Percentiles rank a stretch among this genome's conserved stretches.
phyloP scores from a whole-genome alignment of 2,797 vertebrate species.

The Spondyliosoma cantharus region DNA sequence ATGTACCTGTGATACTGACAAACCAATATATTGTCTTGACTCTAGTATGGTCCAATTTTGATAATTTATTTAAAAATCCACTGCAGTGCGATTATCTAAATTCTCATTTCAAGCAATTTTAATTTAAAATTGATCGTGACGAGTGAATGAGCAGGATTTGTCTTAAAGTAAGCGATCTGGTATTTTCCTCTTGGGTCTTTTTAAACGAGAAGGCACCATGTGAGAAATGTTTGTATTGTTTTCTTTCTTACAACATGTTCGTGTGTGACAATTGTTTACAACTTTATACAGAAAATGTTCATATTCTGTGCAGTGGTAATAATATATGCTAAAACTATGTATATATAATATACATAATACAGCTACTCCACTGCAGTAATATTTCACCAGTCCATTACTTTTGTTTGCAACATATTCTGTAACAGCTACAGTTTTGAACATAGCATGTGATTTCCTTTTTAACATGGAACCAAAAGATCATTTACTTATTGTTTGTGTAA shows the following conservation, averaged over 20 bases:
- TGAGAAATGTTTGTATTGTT: neutral
- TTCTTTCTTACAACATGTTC: neutral
- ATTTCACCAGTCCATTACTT: neutral
- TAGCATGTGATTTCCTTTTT: neutral
- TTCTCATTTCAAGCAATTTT: too few species aligned
- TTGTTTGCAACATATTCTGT: neutral
- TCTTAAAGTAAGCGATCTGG: neutral
- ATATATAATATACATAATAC: neutral
- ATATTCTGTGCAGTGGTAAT: neutral
- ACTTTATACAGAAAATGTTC: neutral
- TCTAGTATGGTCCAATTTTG: too few species aligned
- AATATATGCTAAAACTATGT: neutral
- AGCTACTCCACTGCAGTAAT: neutral
- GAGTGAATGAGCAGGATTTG: conserved; percentile 5
- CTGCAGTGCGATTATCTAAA: too few species aligned
- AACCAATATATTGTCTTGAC: too few species aligned
- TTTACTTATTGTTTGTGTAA: neutral
- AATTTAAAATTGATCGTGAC: too few species aligned
- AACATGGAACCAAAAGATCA: neutral
- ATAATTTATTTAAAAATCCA: too few species aligned
- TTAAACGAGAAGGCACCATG: too few species aligned
- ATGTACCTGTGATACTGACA: too few species aligned
- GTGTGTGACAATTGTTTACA: neutral
- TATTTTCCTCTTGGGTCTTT: neutral
- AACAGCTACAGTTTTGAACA: neutral